phyloP scores from a whole-genome alignment of 2,888 invertebrate genomes.

The Ligdia adustata region DNA sequence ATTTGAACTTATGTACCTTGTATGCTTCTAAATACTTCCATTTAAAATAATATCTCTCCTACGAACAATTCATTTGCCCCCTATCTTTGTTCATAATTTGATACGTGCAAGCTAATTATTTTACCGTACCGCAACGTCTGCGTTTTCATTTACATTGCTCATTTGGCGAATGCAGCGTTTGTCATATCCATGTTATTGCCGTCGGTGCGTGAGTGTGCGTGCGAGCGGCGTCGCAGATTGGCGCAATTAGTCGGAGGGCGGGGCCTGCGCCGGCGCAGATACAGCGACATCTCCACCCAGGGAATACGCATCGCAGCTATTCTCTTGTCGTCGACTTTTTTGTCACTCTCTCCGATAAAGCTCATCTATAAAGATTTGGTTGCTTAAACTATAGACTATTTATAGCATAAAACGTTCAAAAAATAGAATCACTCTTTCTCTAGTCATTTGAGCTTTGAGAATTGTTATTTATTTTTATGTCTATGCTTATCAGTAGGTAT shows the following conservation, averaged over 20 bases:
- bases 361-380: too few species aligned
- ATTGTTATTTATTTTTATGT: too few species aligned
- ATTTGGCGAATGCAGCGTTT: slow-evolving; percentile 62
- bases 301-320: background rate
- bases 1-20: too few species aligned
- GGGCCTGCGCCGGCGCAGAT: slow-evolving; percentile 72
- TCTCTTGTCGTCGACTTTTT: background rate
- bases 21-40: too few species aligned
- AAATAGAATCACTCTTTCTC: too few species aligned
- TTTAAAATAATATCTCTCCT: too few species aligned
- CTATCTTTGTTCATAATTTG: slow-evolving; percentile 28
- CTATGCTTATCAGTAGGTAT: too few species aligned
- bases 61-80: background rate
- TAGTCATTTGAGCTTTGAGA: too few species aligned
- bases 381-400: too few species aligned
- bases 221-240: slow-evolving; percentile 74
- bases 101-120: slow-evolving; percentile 33
- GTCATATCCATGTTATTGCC: slow-evolving; percentile 42
- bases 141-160: slow-evolving; percentile 51
- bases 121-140: slow-evolving; percentile 32
- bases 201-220: slow-evolving; percentile 57
- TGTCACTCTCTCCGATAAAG: background rate
- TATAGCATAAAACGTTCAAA: too few species aligned
- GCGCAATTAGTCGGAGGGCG: slow-evolving; percentile 79
- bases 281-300: slow-evolving; percentile 74